Evolutionary conservation across 2,888 invertebrate genomes (phyloP), one percentile per base, ranked within the genome.

Genomic region (Campopleginae sp.): DNA sequence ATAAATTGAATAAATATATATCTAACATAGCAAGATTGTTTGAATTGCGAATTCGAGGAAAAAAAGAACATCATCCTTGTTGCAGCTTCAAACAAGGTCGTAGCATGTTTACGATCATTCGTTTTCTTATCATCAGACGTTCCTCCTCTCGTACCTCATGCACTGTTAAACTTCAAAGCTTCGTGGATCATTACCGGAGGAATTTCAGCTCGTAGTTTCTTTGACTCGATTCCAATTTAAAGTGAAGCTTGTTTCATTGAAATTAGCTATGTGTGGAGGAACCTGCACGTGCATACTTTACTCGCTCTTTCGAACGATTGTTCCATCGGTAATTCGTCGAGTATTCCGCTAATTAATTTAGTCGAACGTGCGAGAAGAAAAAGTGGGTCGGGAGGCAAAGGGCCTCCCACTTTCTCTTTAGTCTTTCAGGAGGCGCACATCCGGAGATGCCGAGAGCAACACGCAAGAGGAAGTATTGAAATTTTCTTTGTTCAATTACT

Each of bases 291-390:
- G 27, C n/a, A 48, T 51, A 68, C 46, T 44, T 68, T 19, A 38
- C 58, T 44, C 63, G 46, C 51, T 51, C 38, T 48, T 68, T 68
- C 48, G 27, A 63, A 71, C 46, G 31, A 63, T 63, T 38, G 54
- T 79, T 63, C 63, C 12, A 61, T 78, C 71, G 58, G 79, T 66
- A 68, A 81, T 72, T 74, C 75, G 38, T 27, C 17, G 54, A 76
- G 75, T 80, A 48, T 71, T 80, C 70, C 78, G 46, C 80, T 82
- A 87, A 87, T 86, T 84, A 84, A 87, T 86, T 82, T 75, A 78
- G 51, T 65, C 54, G 70, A 71, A 68, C 46, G 74, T 54, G 38
- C 38, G 75, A 81, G 71, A 14, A 61, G 19, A 38, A 48, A 66
- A 61, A 77, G 71, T 68, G 46, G 68, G 46, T 17, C 31, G 19